A percentile compares a stretch with the other conserved stretches of the same genome.
These are phyloP conservation scores for Talpa occidentalis DNA, from an alignment of 2,113 vertebrate genomes.

Conservation along the genomic window DNA sequence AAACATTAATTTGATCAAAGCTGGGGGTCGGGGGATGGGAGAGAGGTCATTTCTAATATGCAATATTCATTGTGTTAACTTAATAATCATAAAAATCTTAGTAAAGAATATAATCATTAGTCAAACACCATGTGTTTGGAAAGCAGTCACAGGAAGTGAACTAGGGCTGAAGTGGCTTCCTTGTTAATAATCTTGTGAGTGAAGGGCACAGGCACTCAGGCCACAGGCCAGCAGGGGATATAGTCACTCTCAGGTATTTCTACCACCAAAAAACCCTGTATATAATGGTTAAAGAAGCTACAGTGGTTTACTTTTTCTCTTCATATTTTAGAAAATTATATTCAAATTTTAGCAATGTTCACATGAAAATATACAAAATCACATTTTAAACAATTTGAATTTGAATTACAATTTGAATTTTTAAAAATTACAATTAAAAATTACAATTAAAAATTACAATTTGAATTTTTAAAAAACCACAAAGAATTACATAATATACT, in stretches of 20 bases:
- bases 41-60: not conserved
- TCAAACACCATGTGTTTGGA: not conserved
- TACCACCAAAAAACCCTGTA: not conserved
- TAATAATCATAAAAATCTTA: not conserved
- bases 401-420: not conserved
- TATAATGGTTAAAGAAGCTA: not conserved
- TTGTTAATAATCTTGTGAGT: not conserved
- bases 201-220: not conserved
- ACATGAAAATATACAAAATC: not conserved
- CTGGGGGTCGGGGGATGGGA: accelerated
- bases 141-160: not conserved
- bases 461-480: not conserved
- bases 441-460: no score
- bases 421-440: no score
- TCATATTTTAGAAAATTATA: not conserved
- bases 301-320: not conserved
- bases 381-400: not conserved
- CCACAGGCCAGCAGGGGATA: accelerated
- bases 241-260: not conserved
- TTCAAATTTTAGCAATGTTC: not conserved
- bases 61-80: not conserved
- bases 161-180: not conserved
- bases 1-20: not conserved
- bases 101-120: not conserved
- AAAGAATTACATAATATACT: not conserved